phyloP scores from a whole-genome alignment of 1,140 invertebrate species.

The Aphelenchoides fujianensis region DNA sequence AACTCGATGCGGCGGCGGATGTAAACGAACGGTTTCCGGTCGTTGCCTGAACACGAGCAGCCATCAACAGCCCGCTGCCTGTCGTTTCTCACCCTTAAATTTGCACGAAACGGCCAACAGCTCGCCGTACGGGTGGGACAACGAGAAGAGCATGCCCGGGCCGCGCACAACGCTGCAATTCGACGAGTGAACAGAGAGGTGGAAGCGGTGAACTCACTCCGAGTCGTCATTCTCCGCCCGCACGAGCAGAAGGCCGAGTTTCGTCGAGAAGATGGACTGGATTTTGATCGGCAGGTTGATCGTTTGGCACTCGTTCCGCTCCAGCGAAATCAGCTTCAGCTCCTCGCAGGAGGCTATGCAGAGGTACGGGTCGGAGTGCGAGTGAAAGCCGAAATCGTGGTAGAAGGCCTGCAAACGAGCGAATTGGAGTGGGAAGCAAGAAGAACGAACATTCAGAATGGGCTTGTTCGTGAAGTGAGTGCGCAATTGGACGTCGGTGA shows the following conservation, averaged over 20 bases:
- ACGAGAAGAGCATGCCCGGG: constrained; percentile 5
- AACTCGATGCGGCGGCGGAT: constrained; percentile 1
- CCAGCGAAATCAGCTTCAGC: constrained; percentile 11
- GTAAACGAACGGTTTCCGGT: constrained; percentile 5
- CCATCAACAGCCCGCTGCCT: not conserved
- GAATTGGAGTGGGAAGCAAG: not conserved
- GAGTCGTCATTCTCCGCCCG: constrained; percentile 13
- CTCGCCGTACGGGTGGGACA: constrained; percentile 14
- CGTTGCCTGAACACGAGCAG: too few relatives aligned
- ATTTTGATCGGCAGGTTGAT: constrained; percentile 14
- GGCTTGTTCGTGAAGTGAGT: constrained; percentile 16
- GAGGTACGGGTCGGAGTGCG: not conserved
- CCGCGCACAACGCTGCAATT: not conserved
- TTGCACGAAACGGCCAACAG: constrained; percentile 15
- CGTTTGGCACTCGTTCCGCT: constrained; percentile 21
- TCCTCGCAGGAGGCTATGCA: constrained; percentile 9
- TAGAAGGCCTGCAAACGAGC: constrained; percentile 21
- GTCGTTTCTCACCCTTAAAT: not conserved
- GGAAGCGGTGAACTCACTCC: constrained; percentile 4
- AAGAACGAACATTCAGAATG: not conserved
- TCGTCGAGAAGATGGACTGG: constrained; percentile 4
- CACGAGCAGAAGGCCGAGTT: constrained; percentile 5
- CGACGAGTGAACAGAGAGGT: not conserved
- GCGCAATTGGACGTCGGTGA: constrained; percentile 9
- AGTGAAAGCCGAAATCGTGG: constrained; percentile 12